phyloP scores from a whole-genome alignment of 1,140 invertebrate species.

The Drosophila guanche region DNA sequence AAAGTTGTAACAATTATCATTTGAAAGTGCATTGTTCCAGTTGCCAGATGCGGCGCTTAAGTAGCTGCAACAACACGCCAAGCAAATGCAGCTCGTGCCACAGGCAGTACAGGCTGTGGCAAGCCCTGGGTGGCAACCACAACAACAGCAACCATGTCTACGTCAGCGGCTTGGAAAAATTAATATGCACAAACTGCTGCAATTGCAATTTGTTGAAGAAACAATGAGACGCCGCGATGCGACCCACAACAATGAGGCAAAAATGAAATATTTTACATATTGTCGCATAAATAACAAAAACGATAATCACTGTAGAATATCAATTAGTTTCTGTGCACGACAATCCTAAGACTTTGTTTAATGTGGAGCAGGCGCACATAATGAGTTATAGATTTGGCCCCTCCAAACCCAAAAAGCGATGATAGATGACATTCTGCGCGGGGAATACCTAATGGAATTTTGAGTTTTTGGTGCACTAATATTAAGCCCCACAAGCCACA shows the following conservation, averaged over 20 bases:
- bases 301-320: conserved; percentile 71
- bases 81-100: conserved; percentile 35
- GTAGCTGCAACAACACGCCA: conserved; percentile 41
- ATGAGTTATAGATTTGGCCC: conserved; percentile 71
- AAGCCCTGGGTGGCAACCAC: too few species aligned
- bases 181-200: conserved; percentile 79
- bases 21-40: conserved; percentile 80
- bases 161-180: conserved; percentile 70
- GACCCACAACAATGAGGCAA: conserved; percentile 8
- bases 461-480: background rate
- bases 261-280: conserved; percentile 74
- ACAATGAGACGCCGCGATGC: conserved; percentile 56
- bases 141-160: conserved; percentile 49
- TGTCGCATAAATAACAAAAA: conserved; percentile 69
- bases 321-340: conserved; percentile 53
- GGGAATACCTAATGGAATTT: conserved; percentile 48
- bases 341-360: conserved; percentile 50
- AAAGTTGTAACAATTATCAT: conserved; percentile 82
- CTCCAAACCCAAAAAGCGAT: conserved; percentile 17
- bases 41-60: conserved; percentile 62
- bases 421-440: conserved; percentile 56
- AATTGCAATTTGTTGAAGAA: conserved; percentile 78
- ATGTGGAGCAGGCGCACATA: conserved; percentile 68
- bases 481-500: too few species aligned
- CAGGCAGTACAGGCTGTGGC: conserved; percentile 20